These are phyloP conservation scores for Argentina silus DNA, from an alignment of 2,797 vertebrate genomes.

Conservation along the genomic window DNA sequence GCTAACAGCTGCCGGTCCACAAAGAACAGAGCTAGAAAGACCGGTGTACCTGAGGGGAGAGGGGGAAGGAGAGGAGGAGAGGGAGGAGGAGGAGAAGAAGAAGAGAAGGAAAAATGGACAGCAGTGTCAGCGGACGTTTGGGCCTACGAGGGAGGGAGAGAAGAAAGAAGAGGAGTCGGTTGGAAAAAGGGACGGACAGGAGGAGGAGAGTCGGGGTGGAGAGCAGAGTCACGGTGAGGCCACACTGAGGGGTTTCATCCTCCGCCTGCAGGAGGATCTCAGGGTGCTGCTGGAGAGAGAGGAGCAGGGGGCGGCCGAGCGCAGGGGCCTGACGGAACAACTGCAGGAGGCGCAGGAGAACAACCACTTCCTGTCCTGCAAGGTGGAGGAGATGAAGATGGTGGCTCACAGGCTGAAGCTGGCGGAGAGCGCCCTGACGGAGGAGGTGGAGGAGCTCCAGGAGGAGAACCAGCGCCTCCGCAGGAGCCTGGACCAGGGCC, in stretches of 20 bases:
- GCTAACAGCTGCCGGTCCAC: slow-evolving; percentile 30
- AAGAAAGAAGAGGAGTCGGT: slow-evolving; percentile 13
- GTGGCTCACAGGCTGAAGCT: slow-evolving; percentile 66
- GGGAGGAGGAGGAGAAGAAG: slow-evolving; percentile 42
- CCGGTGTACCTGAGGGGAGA: slow-evolving; percentile 54
- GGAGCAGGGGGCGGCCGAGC: slow-evolving; percentile 62
- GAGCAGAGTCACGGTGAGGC: slow-evolving; percentile 43
- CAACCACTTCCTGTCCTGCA: slow-evolving; percentile 68
- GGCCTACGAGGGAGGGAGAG: slow-evolving; percentile 29
- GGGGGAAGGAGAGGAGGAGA: slow-evolving; percentile 21
- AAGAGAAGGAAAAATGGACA: background rate
- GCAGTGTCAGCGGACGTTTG: slow-evolving; percentile 42
- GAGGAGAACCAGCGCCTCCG: slow-evolving; percentile 73
- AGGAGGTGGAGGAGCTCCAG: slow-evolving; percentile 73
- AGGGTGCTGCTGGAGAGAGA: slow-evolving; percentile 71
- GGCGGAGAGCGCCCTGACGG: slow-evolving; percentile 71
- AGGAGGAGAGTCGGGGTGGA: slow-evolving; percentile 1
- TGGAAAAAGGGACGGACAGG: slow-evolving; percentile 16
- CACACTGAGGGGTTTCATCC: slow-evolving; percentile 66
- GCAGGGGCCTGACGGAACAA: slow-evolving; percentile 60
- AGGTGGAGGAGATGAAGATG: slow-evolving; percentile 76
- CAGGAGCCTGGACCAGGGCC: slow-evolving; percentile 38
- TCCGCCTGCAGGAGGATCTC: slow-evolving; percentile 76
- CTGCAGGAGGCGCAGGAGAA: slow-evolving; percentile 73
- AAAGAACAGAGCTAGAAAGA: slow-evolving; percentile 56